A percentile compares a stretch with the other conserved stretches of the same genome.
Conservation (phyloP, 2,797 vertebrate species). For the Microchirus variegatus region DNA sequence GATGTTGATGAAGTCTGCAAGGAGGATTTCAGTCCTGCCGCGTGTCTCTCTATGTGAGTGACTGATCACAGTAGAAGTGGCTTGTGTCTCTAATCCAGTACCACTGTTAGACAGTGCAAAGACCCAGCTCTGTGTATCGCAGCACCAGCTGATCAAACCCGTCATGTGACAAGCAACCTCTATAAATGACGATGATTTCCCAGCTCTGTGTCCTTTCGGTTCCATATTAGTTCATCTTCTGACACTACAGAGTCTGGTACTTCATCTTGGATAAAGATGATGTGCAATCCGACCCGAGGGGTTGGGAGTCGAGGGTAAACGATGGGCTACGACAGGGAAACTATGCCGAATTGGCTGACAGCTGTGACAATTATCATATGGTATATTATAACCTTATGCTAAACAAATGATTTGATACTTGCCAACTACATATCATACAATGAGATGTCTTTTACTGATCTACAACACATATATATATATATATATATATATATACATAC, state of each 20-base stretch:
- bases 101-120: slow-evolving; percentile 79
- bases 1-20: slow-evolving; percentile 57
- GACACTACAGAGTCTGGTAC: slow-evolving; percentile 62
- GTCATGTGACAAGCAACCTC: slow-evolving; percentile 77
- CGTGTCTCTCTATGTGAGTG: slow-evolving; percentile 69
- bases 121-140: slow-evolving; percentile 74
- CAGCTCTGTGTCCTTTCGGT: slow-evolving; percentile 69
- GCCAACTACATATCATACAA: slow-evolving; percentile 33
- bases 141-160: slow-evolving; percentile 76
- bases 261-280: slow-evolving; percentile 77
- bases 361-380: slow-evolving; percentile 61
- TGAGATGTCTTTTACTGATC: slow-evolving; percentile 29
- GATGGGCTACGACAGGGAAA: slow-evolving; percentile 53
- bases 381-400: slow-evolving; percentile 56
- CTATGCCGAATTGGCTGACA: slow-evolving; percentile 56
- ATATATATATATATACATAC: slow-evolving; percentile 33
- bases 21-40: slow-evolving; percentile 72
- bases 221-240: slow-evolving; percentile 71
- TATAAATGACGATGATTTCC: slow-evolving; percentile 76
- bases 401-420: slow-evolving; percentile 57
- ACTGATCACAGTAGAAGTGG: slow-evolving; percentile 78
- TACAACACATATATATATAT: neutral
- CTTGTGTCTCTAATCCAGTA: slow-evolving; percentile 80
- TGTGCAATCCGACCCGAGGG: slow-evolving; percentile 64
- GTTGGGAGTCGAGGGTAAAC: slow-evolving; percentile 72